Base-by-base conservation (phyloP, 2,113 vertebrate genomes). In the Theristicus caerulescens region DNA sequence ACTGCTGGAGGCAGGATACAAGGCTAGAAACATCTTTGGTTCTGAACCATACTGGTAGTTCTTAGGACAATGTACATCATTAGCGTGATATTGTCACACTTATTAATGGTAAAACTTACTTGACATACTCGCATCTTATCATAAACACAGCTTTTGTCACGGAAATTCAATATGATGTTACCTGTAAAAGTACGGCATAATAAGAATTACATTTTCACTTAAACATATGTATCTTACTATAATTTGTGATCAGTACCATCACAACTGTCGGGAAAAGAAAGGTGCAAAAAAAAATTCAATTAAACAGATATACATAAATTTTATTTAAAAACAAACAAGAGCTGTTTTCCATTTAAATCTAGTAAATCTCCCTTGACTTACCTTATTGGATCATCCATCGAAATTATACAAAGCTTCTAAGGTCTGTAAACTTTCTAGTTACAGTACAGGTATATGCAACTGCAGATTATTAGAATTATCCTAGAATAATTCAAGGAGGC, bases 401-500 rank as follows among this genome's bases (percentile, higher is more conserved):
- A 91, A 91, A 93, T 38, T 86, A 70, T 18, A 93, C 55, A 69
- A 90, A 96, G 64, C 38, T 92, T 82, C 86, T 59, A 62, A 85
- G 54, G 80, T 91, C 72, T 89, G 82, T 83, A 84, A 94, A 87
- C 44, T 79, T 95, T 88, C 81, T n/a, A 73, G 71, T 87, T 97
- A 67, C 73, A 82, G 77, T 17, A 95, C 67, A 82, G 72, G 76
- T 83, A 94, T 91, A 96, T 34, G 51, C 87, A 95, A 95, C 57
- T 90, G 66, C 71, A 97, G 73, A 97, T 95, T 90, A 86, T 86
- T 77, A 96, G 66, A 96, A 96, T 94, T 94, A 65, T 49, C 57
- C 73, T 90, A 71, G 54, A 96, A 92, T 77, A 95, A 94, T 88
- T 94, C 80, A 95, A 96, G 85, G 55, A 82, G 49, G 54, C 32